Conservation (phyloP, 2,113 vertebrate species). For the Bubalus kerabau region DNA sequence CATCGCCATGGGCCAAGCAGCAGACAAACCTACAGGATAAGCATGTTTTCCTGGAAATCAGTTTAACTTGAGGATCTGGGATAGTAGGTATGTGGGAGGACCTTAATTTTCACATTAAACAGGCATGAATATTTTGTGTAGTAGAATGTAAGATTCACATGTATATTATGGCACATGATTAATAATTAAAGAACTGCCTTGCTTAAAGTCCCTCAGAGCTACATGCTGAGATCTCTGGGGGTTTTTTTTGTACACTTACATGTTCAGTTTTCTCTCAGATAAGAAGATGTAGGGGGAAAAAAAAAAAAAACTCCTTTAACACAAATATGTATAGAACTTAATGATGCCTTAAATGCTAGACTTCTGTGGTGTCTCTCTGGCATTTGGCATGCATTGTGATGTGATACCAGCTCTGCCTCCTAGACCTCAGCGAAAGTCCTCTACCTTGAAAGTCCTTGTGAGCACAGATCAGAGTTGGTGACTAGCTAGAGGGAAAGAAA, state of each 20-base stretch:
- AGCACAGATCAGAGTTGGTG: neutral
- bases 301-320: neutral
- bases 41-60: neutral
- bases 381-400: neutral
- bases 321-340: neutral
- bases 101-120: neutral
- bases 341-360: neutral
- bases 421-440: neutral
- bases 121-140: neutral
- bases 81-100: neutral
- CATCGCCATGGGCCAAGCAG: neutral
- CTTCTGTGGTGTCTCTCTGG: neutral
- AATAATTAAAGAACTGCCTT: neutral
- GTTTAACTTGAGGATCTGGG: neutral
- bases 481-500: neutral
- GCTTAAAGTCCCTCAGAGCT: neutral
- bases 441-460: neutral
- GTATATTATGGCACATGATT: neutral
- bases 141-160: neutral
- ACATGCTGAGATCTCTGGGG: neutral
- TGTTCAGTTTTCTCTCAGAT: neutral
- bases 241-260: neutral
- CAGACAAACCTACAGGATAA: neutral
- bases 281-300: neutral
- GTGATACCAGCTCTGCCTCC: neutral